Evolutionary conservation across 2,113 vertebrate genomes (phyloP), one percentile per base, ranked within the genome.

Genomic region (Gobius niger): DNA sequence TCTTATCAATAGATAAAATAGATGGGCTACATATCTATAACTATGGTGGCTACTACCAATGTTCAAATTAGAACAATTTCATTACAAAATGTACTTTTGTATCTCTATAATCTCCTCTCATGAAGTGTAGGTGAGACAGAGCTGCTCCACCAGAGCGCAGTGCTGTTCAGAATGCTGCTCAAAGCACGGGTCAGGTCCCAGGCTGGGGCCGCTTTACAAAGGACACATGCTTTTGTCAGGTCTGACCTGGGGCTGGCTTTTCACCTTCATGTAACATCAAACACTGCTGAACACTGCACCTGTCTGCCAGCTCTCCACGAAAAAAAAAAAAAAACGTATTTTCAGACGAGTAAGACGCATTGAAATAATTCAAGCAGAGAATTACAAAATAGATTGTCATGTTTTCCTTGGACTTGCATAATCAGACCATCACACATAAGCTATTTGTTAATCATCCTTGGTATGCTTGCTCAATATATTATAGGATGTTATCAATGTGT

Each of bases 231-330:
- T 50, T 62, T 68, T 66, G 44, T 72, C 54, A 67, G 9, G 44
- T 72, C 59, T 51, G 52, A 69, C 74, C 65, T 60, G 56, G 51
- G 52, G 44, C 42, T 54, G 52, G 63, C 19, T 81, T 65, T 54
- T 53, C 16, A 63, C 57, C 65, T 64, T 81, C 44, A 24, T 49
- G 63, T 47, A 44, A 79, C 70, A 62, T 63, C 68, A 67, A 82
- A 47, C 61, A 63, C 57, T 60, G 11, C 10, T 63, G 61, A 63
- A 63, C 16, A 47, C 42, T 44, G 61, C 40, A 1, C 24, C 47
- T 67, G 8, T 65, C 46, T 44, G 62, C 14, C 64, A 34, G 51
- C 47, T 13, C 50, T 46, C 46, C 67, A 60, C 67, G 54, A 5
- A 5, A 50, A 41, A 77, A 7, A 5, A 50, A 41, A 77, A 63